These are phyloP conservation scores for Lasius fuliginosus DNA, from an alignment of 2,888 invertebrate genomes.

Conservation along the genomic window DNA sequence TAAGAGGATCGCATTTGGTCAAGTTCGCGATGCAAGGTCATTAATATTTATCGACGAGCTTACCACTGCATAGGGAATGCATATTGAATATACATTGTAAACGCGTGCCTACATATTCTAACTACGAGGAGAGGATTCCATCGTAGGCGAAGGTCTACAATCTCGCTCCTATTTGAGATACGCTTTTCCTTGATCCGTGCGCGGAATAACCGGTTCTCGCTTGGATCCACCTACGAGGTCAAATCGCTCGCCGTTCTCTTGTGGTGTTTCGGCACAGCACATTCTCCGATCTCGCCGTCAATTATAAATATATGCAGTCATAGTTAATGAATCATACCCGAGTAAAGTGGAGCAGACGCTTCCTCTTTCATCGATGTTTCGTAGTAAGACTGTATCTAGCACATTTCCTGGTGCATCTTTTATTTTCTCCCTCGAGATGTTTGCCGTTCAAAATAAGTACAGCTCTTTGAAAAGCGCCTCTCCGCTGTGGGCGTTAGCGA, in stretches of 20 bases:
- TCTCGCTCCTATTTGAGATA: slow-evolving; percentile 55
- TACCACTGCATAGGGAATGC: background rate
- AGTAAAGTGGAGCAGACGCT: background rate
- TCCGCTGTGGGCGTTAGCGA: slow-evolving; percentile 27
- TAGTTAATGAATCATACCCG: background rate
- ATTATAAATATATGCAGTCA: background rate
- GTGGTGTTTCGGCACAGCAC: background rate
- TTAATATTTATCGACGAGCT: slow-evolving; percentile 38
- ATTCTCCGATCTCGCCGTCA: background rate
- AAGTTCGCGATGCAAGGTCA: background rate
- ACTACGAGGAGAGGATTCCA: slow-evolving; percentile 16
- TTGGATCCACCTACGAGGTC: slow-evolving; percentile 53
- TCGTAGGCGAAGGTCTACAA: slow-evolving; percentile 65
- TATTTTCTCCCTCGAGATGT: background rate
- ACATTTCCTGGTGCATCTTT: background rate
- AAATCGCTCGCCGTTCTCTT: background rate
- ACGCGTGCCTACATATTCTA: background rate
- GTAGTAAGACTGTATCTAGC: background rate
- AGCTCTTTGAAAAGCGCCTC: slow-evolving; percentile 31
- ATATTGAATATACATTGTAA: slow-evolving; percentile 26
- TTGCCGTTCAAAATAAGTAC: slow-evolving; percentile 21
- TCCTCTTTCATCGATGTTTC: slow-evolving; percentile 17
- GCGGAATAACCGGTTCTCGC: slow-evolving; percentile 51
- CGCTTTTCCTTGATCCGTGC: slow-evolving; percentile 33
- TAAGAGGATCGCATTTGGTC: background rate